Base-by-base conservation (phyloP, 2,888 invertebrate species). In the Keiferia lycopersicella region DNA sequence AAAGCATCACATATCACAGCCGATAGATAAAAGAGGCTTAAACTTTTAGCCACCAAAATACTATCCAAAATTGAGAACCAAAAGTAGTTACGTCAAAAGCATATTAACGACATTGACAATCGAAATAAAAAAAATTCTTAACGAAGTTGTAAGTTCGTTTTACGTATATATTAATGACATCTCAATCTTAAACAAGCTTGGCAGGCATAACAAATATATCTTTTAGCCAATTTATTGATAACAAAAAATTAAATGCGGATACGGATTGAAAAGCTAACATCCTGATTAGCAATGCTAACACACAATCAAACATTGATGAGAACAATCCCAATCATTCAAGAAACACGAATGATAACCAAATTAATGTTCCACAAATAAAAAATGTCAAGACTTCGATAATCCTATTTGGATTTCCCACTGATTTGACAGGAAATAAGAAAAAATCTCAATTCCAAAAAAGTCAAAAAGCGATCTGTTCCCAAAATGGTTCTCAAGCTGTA, bases 321-420 rank as follows among this genome's bases (percentile, higher is more conserved):
- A 56, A 56, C 8, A 16, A 26, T 56, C 26, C 14, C 11, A 51
- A 51, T 22, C 22, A 30, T 57, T 39, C 39, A 53, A 26, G 26
- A 22, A 53, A 22, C 48, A 10, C n/a, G 8, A 56, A 34, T 16
- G 34, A 34, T 56, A 56, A 56, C 34, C n/a, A 34, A 56, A 56
- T 56, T 56, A 56, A 56, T 56, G 30, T 12, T 20, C 14, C 6
- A n/a, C 53, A 26, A 56, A 30, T 14, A 34, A 16, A 34, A 34
- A 34, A 56, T 26, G 56, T 30, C 56, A 38, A 58, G 48, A n/a
- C n/a, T 30, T 61, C 81, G 83, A 85, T 86, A 83, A 82, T 77
- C 69, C 67, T 88, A 84, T 88, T 88, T 87, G 82, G 79, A 80
- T 84, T 88, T 89, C 88, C 85, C 88, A 88, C 84, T 67, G 64